Evolutionary conservation across 2,797 vertebrate genomes (phyloP).

Genomic region (Etheostoma perlongum): DNA sequence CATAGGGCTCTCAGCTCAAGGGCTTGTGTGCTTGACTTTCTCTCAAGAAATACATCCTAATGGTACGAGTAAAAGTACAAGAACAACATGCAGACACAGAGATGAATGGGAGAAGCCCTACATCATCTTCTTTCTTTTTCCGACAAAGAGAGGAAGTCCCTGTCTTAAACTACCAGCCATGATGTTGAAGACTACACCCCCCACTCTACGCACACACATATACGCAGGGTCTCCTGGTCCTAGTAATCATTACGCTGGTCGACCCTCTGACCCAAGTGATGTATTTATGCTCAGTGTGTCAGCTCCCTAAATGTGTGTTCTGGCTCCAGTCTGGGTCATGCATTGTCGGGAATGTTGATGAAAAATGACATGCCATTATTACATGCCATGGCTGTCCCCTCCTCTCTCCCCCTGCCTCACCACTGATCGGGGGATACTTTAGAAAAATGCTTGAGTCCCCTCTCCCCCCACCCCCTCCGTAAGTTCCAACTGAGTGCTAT

Average conservation of each 20-base stretch:
- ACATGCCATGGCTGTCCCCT: constrained; percentile 61
- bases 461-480: neutral
- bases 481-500: neutral
- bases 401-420: constrained; percentile 24
- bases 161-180: constrained; percentile 14
- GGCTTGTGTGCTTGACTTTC: constrained; percentile 72
- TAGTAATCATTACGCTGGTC: constrained; percentile 70
- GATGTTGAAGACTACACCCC: constrained; percentile 29
- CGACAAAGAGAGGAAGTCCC: constrained; percentile 32
- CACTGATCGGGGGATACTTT: constrained; percentile 51
- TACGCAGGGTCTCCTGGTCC: constrained; percentile 41
- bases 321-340: constrained; percentile 80
- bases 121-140: constrained; percentile 43
- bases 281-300: constrained; percentile 71
- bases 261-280: constrained; percentile 74
- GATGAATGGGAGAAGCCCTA: constrained; percentile 54
- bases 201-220: constrained; percentile 20
- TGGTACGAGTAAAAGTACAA: constrained; percentile 46
- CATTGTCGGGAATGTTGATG: constrained; percentile 80
- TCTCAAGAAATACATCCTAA: constrained; percentile 67
- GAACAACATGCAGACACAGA: constrained; percentile 52
- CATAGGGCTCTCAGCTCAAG: constrained; percentile 60
- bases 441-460: constrained; percentile 42
- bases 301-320: constrained; percentile 72
- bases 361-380: constrained; percentile 83